Base-by-base conservation (phyloP, 2,888 invertebrate species). In the Leptopilina myrica region DNA sequence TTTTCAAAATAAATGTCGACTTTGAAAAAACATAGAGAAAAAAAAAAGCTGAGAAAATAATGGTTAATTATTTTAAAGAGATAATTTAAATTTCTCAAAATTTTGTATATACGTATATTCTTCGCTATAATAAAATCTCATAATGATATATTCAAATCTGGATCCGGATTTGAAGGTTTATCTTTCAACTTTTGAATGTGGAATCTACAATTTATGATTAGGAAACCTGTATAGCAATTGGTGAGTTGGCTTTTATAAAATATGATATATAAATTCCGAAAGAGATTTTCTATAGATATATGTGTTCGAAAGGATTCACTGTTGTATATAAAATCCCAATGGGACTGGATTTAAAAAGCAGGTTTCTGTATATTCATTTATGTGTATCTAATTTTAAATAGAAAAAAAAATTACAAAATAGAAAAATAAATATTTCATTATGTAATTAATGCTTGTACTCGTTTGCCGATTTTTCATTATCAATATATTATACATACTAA, bases 131-230 rank as follows among this genome's bases (percentile, higher is more conserved):
- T 20, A 20, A 62, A 62, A 62, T 62, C 62, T 8, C 15, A 62
- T 59, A 59, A 33, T 62, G 62, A 62, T 62, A 62, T 62, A 62
- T 62, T 62, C 62, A 62, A 62, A 62, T 62, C 62, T 20, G 62
- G 62, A 15, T 56, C 56, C n/a, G 73, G 73, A 73, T 73, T 73
- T 56, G 33, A 73, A 56, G 53, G 49, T 73, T 53, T 56, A 26
- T 33, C 8, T 56, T 33, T 43, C 12, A 53, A 26, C 15, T 49
- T 73, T 26, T 56, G 56, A 56, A 33, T 49, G 49, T 49, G 49
- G 73, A 73, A n/a, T 33, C n/a, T 53, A 73, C 53, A 46, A 73
- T 73, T 73, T 73, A 73, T 73, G 73, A 33, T 73, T 73, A 53
- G 49, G 33, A 73, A 73, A 73, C 73, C 56, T 56, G 73, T 56